A percentile compares a stretch with the other conserved stretches of the same genome.
phyloP scores from a whole-genome alignment of 2,888 invertebrate genomes.

The Ormyrus rosae region DNA sequence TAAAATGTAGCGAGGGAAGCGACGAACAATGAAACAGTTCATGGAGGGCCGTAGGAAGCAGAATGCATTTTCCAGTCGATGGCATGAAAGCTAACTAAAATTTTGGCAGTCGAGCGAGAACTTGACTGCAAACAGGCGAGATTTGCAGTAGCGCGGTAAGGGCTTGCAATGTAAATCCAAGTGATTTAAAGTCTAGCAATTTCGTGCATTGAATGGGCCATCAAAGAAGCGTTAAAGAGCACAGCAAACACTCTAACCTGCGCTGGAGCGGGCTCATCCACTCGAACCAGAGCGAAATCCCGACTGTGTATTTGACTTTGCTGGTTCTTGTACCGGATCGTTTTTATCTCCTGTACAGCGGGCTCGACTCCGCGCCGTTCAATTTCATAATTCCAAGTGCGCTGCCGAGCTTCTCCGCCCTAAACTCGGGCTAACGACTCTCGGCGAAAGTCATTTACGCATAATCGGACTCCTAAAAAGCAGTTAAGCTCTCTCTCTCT shows the following conservation, averaged over 20 bases:
- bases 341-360: conserved; percentile 12
- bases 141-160: not conserved
- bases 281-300: conserved; percentile 12
- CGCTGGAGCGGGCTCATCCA: conserved; percentile 30
- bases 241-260: conserved; percentile 42
- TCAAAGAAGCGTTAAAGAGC: conserved; percentile 52
- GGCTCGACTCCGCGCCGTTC: not conserved
- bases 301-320: conserved; percentile 38
- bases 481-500: not conserved
- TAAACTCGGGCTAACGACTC: conserved; percentile 5
- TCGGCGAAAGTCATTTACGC: conserved; percentile 32
- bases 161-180: conserved; percentile 35
- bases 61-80: too few species aligned
- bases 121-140: not conserved
- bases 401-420: conserved; percentile 11
- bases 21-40: too few species aligned
- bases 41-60: too few species aligned
- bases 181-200: conserved; percentile 36
- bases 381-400: conserved; percentile 58
- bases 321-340: conserved; percentile 16
- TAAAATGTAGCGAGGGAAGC: too few species aligned
- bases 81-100: too few species aligned
- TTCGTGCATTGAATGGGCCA: conserved; percentile 39
- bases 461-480: conserved; percentile 34
- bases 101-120: too few species aligned